Conservation (phyloP, 2,797 vertebrate species). For the Enteromius unitaeniatus region DNA sequence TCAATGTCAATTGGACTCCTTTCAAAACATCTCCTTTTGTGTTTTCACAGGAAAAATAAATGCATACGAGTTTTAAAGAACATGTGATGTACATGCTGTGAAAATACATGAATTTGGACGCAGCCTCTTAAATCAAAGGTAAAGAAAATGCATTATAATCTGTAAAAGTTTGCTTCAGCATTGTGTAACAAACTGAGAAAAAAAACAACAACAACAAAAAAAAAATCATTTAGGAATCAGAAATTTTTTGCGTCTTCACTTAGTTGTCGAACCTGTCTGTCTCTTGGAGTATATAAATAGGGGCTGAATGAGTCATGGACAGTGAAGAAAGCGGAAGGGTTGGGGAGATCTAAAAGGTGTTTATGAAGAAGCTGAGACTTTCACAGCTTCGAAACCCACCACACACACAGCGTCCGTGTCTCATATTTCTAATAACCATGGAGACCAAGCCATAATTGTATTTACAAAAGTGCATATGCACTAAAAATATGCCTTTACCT, state of each 20-base stretch:
- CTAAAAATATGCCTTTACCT: conserved; percentile 28
- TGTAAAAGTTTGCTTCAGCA: background rate
- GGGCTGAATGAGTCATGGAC: conserved; percentile 26
- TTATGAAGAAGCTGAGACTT: conserved; percentile 31
- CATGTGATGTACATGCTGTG: background rate
- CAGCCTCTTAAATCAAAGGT: no score
- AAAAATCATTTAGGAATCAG: conserved; percentile 8
- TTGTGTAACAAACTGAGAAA: background rate
- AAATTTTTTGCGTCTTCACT: conserved; percentile 28
- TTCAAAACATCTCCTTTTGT: background rate
- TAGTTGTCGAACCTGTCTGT: conserved; percentile 22
- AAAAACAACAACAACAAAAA: background rate
- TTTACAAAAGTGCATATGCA: conserved; percentile 24
- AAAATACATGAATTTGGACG: no score
- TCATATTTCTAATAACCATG: conserved; percentile 31
- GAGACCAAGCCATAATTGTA: conserved; percentile 19
- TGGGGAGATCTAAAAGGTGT: conserved; percentile 28
- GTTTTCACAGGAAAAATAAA: background rate
- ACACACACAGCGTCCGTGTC: conserved; percentile 11
- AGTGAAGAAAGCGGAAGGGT: conserved; percentile 13
- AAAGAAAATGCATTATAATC: background rate
- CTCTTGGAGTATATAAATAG: conserved; percentile 10
- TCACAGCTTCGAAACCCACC: conserved; percentile 32
- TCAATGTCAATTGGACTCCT: background rate
- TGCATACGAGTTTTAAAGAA: background rate